phyloP scores from a whole-genome alignment of 2,888 invertebrate species.

The Glomeris marginata region DNA sequence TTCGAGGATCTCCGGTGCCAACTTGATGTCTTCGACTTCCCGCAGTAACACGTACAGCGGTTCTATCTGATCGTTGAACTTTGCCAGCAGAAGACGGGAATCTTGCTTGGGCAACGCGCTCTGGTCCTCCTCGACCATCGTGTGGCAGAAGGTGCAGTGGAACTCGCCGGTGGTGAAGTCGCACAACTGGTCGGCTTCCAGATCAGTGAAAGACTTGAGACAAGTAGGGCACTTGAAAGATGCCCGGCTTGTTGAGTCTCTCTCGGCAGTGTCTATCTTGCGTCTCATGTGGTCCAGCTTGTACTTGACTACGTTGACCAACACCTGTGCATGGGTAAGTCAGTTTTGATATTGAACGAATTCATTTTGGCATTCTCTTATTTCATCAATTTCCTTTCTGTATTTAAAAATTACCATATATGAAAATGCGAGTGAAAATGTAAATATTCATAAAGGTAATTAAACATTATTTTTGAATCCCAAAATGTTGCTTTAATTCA shows the following conservation, averaged over 20 bases:
- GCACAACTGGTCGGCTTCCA: constrained; percentile 81
- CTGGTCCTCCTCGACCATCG: constrained; percentile 84
- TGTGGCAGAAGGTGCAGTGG: constrained; percentile 75
- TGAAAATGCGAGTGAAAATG: background rate
- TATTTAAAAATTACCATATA: too few species aligned
- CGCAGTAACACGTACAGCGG: constrained; percentile 75
- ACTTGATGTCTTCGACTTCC: constrained; percentile 82
- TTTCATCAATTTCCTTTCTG: too few species aligned
- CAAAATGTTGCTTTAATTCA: background rate
- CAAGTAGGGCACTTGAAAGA: constrained; percentile 89
- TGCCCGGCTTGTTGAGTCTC: constrained; percentile 85
- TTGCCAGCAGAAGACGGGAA: constrained; percentile 72
- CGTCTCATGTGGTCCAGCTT: constrained; percentile 91
- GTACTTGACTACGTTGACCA: constrained; percentile 95
- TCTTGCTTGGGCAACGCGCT: constrained; percentile 87
- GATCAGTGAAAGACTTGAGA: constrained; percentile 84
- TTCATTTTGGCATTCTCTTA: too few species aligned
- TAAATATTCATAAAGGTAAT: background rate
- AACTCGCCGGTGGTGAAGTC: constrained; percentile 72
- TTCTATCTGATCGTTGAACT: constrained; percentile 87
- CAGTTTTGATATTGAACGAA: too few species aligned
- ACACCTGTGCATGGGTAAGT: constrained; percentile 39
- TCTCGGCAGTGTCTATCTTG: constrained; percentile 86
- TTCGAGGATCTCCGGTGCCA: constrained; percentile 83
- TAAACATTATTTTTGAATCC: background rate